Conservation (phyloP, 2,888 invertebrate species). For the Prenolepis imparis region DNA sequence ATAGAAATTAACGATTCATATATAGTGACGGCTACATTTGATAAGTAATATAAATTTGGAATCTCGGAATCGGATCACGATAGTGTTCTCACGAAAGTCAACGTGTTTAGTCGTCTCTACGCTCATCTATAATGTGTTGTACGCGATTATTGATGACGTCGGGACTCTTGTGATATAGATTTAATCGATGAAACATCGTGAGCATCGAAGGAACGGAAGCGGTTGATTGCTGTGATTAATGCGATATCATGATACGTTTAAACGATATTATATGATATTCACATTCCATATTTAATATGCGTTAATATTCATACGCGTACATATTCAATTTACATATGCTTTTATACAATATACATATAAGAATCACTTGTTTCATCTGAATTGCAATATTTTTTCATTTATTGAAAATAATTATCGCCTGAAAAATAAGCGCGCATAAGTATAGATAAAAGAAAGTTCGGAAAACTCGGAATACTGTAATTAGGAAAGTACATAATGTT, state of each 20-base stretch:
- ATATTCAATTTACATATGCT: too few relatives aligned
- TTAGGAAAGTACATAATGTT: background rate
- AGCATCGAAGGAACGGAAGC: background rate
- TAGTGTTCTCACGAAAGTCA: background rate
- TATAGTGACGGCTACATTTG: background rate
- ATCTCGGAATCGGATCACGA: background rate
- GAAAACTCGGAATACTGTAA: background rate
- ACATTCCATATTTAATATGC: too few relatives aligned
- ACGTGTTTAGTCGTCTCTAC: background rate
- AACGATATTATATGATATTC: background rate
- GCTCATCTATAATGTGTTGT: background rate
- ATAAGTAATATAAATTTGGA: background rate
- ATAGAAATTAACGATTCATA: background rate
- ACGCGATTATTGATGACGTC: background rate
- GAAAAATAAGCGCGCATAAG: background rate
- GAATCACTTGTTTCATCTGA: background rate
- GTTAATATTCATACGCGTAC: too few relatives aligned
- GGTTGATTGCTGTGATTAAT: background rate
- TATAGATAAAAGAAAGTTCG: background rate
- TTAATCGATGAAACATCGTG: background rate
- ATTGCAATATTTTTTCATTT: background rate
- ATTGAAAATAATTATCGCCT: background rate
- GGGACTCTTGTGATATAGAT: background rate
- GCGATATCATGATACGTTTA: background rate
- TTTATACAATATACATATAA: background rate